Percentiles rank a stretch among this genome's conserved stretches.
Evolutionary conservation across 2,888 invertebrate species (phyloP).

Genomic region (Lasioglossum morio): DNA sequence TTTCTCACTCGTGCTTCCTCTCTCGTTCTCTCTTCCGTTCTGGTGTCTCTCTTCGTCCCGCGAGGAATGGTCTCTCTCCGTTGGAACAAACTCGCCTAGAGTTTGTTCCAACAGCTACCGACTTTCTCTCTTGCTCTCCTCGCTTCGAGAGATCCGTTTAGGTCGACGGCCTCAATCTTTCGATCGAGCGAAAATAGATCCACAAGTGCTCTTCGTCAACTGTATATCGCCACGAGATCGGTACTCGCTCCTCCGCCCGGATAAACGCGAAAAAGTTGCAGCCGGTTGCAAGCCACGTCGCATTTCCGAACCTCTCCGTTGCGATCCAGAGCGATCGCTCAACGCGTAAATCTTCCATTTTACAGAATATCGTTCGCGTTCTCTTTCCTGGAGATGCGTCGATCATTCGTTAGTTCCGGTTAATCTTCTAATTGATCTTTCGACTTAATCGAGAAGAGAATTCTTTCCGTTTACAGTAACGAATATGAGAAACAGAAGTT

Average conservation of each 20-base stretch:
- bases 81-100: not conserved
- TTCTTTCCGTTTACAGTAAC: not conserved
- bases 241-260: slow-evolving; percentile 53
- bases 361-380: not conserved
- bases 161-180: slow-evolving; percentile 75
- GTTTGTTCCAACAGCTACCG: slow-evolving; percentile 13
- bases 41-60: not conserved
- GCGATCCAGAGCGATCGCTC: slow-evolving; percentile 11
- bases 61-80: too few relatives aligned
- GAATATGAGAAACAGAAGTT: not conserved
- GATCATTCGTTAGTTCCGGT: not conserved
- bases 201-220: slow-evolving; percentile 73
- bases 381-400: not conserved
- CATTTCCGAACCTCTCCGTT: slow-evolving; percentile 8
- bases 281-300: slow-evolving; percentile 1
- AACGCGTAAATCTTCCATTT: not conserved
- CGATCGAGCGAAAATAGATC: slow-evolving; percentile 74
- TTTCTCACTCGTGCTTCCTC: not conserved
- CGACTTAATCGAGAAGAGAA: not conserved
- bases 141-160: slow-evolving; percentile 68
- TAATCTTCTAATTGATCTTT: not conserved
- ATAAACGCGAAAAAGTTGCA: slow-evolving; percentile 47
- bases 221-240: slow-evolving; percentile 64
- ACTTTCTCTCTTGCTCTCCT: slow-evolving; percentile 47
- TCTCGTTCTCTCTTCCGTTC: slow-evolving; percentile 34